Evolutionary conservation across 2,888 invertebrate species (phyloP), one percentile per base, ranked within the genome.

Genomic region (Carcina quercana): DNA sequence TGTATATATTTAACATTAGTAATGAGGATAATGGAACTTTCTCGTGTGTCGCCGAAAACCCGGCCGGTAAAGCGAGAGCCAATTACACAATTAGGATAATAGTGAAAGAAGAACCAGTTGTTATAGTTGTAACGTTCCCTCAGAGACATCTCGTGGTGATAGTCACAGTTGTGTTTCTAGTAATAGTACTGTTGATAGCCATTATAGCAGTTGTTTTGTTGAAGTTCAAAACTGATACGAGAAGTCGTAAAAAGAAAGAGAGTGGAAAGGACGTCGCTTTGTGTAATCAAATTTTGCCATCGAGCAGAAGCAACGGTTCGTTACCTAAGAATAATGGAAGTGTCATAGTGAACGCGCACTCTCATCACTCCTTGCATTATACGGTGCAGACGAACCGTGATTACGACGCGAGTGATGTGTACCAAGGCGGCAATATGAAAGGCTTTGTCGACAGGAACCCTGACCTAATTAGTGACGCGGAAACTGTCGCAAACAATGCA

Each of bases 11-110:
- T 55, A 92, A 92, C 61, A 89, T 92, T 13, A 90, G 89, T 17
- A 86, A 86, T 21, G 92, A 91, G 43, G 93, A 95, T 59, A 94
- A 95, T 55, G 95, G 95, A 3, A 93, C 92, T 5, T 95, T 94
- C 62, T 88, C 91, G 3, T 96, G 96, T 66, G 86, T 91, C 8
- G 95, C 95, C 0, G 93, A 93, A 58, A 96, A 96, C 64, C 87
- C 90, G 10, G 96, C 95, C 0, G 96, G 96, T 8, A 87, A 86
- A 35, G 87, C 90, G 0, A 89, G 88, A 45, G 90, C 92, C 36
- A 95, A 96, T 67, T 93, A 93, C 50, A 94, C 95, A 1, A 86
- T 96, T 44, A 86, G 89, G 42, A 88, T 94, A 28, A 86, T 93
- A 42, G 85, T 91, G 32, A 91, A 91, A 60, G 90, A 91, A 55